phyloP scores from a whole-genome alignment of 2,113 vertebrate genomes.

The Chunga burmeisteri region DNA sequence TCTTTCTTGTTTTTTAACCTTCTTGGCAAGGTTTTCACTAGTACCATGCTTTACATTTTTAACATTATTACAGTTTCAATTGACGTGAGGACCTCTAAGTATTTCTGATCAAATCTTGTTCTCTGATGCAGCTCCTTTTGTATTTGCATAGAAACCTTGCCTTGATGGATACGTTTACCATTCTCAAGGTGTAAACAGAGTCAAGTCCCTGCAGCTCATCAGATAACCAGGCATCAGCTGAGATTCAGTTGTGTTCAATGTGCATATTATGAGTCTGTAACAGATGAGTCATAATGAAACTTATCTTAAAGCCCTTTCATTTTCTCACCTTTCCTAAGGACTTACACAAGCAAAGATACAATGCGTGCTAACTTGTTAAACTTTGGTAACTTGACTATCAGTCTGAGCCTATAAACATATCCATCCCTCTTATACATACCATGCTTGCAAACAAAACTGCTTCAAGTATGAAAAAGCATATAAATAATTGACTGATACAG shows the following conservation, averaged over 20 bases:
- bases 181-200: not conserved
- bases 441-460: not conserved
- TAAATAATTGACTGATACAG: not conserved
- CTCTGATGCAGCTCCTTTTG: not conserved
- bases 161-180: not conserved
- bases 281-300: not conserved
- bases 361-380: not conserved
- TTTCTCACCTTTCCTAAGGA: constrained; percentile 15
- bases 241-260: not conserved
- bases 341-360: not conserved
- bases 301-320: not conserved
- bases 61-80: not conserved
- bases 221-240: not conserved
- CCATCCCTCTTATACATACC: not conserved
- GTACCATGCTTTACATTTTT: not conserved
- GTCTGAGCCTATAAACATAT: not conserved
- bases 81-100: accelerated
- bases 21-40: not conserved
- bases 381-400: not conserved
- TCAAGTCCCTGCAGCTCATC: not conserved
- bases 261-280: not conserved
- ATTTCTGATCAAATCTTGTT: not conserved
- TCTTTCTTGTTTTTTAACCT: not conserved
- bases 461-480: not conserved
- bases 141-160: not conserved